Conservation (phyloP, 2,113 vertebrate genomes). For the Meleagris gallopavo region DNA sequence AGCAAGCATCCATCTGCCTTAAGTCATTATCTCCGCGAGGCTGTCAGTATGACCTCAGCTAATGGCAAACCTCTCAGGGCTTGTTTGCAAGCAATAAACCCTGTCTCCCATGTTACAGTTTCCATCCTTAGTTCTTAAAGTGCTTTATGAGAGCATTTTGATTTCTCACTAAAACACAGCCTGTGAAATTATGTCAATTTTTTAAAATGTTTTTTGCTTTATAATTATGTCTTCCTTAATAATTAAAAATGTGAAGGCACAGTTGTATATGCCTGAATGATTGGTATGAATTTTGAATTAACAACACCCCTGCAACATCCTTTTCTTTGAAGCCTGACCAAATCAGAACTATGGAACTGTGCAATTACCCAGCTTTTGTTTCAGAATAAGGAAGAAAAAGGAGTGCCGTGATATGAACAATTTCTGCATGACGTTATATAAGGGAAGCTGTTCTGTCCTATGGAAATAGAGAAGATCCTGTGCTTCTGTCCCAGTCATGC, state of each 20-base stretch:
- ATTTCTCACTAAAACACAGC: background rate
- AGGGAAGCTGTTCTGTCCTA: background rate
- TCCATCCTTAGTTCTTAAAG: background rate
- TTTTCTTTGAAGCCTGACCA: background rate
- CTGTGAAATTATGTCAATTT: background rate
- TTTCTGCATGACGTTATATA: accelerated
- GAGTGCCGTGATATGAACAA: background rate
- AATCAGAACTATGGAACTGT: background rate
- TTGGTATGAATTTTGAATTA: background rate
- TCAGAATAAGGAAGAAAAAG: background rate
- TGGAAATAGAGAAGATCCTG: background rate
- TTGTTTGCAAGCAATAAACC: background rate
- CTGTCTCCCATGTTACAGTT: background rate
- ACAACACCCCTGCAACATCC: background rate
- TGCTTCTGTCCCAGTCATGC: background rate
- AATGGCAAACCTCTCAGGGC: background rate
- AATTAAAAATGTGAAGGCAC: background rate
- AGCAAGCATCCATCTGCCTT: background rate
- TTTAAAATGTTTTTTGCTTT: background rate
- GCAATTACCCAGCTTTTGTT: background rate
- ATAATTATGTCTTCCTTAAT: background rate
- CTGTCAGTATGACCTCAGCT: background rate
- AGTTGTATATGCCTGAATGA: accelerated
- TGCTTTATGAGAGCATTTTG: background rate
- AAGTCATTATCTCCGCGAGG: background rate